Percentiles rank a stretch among this genome's conserved stretches.
These are phyloP conservation scores for Psittacula echo DNA, from an alignment of 2,797 vertebrate genomes.

Conservation along the genomic window DNA sequence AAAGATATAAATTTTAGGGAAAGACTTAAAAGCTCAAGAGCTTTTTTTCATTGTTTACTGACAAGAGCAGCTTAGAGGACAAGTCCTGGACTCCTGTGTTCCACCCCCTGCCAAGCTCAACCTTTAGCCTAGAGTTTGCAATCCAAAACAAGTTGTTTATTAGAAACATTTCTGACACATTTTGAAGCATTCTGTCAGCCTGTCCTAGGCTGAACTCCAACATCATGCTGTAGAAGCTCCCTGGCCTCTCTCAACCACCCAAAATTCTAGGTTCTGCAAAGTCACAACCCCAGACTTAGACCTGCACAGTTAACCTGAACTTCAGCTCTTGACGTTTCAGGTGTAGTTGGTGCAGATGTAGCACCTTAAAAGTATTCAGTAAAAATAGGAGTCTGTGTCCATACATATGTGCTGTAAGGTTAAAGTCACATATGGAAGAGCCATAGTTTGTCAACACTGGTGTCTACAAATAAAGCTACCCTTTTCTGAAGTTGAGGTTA, in stretches of 20 bases:
- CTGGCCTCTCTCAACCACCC: too few species aligned
- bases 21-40: not conserved
- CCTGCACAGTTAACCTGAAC: not conserved
- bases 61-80: not conserved
- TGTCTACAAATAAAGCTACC: not conserved
- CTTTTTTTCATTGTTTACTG: too few species aligned
- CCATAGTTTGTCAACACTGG: rapidly evolving
- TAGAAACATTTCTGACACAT: not conserved
- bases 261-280: too few species aligned
- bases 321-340: not conserved
- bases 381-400: rapidly evolving
- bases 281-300: not conserved
- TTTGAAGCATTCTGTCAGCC: not conserved
- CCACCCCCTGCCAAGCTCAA: rapidly evolving
- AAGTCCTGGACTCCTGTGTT: too few species aligned
- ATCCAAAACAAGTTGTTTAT: not conserved
- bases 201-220: rapidly evolving
- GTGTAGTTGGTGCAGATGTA: not conserved
- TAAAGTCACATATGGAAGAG: not conserved
- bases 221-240: not conserved
- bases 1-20: not conserved
- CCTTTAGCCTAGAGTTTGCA: not conserved
- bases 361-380: rapidly evolving
- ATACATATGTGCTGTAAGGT: not conserved
- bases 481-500: not conserved